These are phyloP conservation scores for Bufotes viridis DNA, from an alignment of 2,797 vertebrate species.

Conservation along the genomic window DNA sequence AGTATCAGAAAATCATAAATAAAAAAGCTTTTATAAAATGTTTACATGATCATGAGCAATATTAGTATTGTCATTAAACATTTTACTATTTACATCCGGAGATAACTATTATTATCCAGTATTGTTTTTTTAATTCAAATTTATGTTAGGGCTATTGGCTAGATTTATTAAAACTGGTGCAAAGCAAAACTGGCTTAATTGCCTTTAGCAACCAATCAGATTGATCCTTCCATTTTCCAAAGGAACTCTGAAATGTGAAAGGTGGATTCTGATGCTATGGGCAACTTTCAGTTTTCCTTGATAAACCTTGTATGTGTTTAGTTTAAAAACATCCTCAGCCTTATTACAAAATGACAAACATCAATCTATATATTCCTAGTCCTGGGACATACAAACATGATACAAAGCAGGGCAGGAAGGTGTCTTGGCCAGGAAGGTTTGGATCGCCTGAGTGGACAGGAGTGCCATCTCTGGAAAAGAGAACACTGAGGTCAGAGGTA, in stretches of 20 bases:
- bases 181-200: too few relatives aligned
- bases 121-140: too few relatives aligned
- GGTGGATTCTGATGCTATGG: too few relatives aligned
- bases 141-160: too few relatives aligned
- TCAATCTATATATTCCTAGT: slow-evolving; percentile 66
- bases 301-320: background rate
- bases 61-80: background rate
- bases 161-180: too few relatives aligned
- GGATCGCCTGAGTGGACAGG: slow-evolving; percentile 84
- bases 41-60: background rate
- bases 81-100: background rate
- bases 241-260: too few relatives aligned
- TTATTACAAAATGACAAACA: background rate
- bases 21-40: too few relatives aligned
- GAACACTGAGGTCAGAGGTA: slow-evolving; percentile 78
- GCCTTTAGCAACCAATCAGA: too few relatives aligned
- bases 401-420: slow-evolving; percentile 65
- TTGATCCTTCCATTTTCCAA: too few relatives aligned
- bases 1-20: too few relatives aligned
- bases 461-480: slow-evolving; percentile 73
- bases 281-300: too few relatives aligned
- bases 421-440: slow-evolving; percentile 88
- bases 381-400: slow-evolving; percentile 78
- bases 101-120: too few relatives aligned
- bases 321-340: background rate